Percentiles rank a stretch among this genome's conserved stretches.
Conservation (phyloP, 2,113 vertebrate genomes). For the Epinephelus moara region DNA sequence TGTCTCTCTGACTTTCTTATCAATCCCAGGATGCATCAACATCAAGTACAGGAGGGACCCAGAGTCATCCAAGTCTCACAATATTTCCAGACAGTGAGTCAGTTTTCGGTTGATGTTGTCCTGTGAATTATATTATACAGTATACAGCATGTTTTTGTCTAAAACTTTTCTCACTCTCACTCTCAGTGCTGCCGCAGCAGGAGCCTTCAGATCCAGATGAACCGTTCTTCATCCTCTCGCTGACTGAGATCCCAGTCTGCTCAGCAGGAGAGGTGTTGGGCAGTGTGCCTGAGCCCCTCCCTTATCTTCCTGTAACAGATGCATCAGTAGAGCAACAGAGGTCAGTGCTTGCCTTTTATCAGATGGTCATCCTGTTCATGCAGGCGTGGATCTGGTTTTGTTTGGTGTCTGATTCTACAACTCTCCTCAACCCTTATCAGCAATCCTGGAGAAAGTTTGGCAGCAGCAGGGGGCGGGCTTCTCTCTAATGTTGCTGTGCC, state of each 20-base stretch:
- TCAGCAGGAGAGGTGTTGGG: constrained; percentile 21
- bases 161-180: not conserved
- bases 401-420: constrained; percentile 3
- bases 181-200: constrained; percentile 54
- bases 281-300: constrained; percentile 6
- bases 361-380: not conserved
- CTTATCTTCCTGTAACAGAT: constrained; percentile 34
- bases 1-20: constrained; percentile 20
- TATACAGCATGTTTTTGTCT: not conserved
- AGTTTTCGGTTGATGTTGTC: not conserved
- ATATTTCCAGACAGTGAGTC: constrained; percentile 64
- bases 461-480: not conserved
- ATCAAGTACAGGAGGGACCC: not conserved
- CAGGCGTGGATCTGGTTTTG: not conserved
- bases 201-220: constrained; percentile 72
- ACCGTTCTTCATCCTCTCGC: constrained; percentile 81
- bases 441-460: constrained; percentile 63
- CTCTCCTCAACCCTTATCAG: constrained; percentile 67
- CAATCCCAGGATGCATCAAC: constrained; percentile 41
- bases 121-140: not conserved
- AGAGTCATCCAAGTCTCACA: constrained; percentile 8
- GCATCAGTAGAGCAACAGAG: constrained; percentile 41
- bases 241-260: constrained; percentile 78
- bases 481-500: not conserved
- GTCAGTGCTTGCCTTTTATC: constrained; percentile 45